phyloP scores from a whole-genome alignment of 2,888 invertebrate species.

The Pimpla rufipes region DNA sequence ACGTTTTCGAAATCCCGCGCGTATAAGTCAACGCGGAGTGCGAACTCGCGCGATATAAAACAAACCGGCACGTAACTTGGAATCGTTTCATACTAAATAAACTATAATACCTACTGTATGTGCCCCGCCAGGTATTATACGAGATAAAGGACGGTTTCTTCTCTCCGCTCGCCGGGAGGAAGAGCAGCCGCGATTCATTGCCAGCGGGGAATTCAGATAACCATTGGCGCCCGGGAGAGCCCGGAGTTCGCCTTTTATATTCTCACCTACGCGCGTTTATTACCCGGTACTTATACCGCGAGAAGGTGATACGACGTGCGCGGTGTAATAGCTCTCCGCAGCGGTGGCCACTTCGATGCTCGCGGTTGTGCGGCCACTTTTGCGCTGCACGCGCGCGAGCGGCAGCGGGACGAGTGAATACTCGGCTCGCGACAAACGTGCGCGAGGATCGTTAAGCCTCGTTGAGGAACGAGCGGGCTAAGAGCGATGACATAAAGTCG shows the following conservation, averaged over 20 bases:
- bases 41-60: conserved; percentile 48
- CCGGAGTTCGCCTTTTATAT: conserved; percentile 45
- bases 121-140: conserved; percentile 17
- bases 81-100: conserved; percentile 45
- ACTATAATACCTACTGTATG: conserved; percentile 14
- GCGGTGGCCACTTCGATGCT: conserved; percentile 1
- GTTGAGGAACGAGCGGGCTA: conserved; percentile 21
- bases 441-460: conserved; percentile 26
- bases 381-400: no score
- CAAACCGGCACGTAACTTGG: conserved; percentile 39
- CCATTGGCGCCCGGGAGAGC: conserved; percentile 55
- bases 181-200: conserved; percentile 62
- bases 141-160: conserved; percentile 41
- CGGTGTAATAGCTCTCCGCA: conserved; percentile 8
- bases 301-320: conserved; percentile 23
- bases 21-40: conserved; percentile 33
- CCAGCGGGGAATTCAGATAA: conserved; percentile 69
- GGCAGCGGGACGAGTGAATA: neutral
- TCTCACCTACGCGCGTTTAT: conserved; percentile 62
- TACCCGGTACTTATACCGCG: conserved; percentile 53
- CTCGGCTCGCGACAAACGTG: conserved; percentile 8
- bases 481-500: conserved; percentile 45
- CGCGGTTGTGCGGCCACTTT: neutral
- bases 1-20: conserved; percentile 17
- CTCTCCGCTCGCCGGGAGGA: conserved; percentile 31